Base-by-base conservation (phyloP, 2,888 invertebrate genomes). In the Caenorhabditis auriculariae region DNA sequence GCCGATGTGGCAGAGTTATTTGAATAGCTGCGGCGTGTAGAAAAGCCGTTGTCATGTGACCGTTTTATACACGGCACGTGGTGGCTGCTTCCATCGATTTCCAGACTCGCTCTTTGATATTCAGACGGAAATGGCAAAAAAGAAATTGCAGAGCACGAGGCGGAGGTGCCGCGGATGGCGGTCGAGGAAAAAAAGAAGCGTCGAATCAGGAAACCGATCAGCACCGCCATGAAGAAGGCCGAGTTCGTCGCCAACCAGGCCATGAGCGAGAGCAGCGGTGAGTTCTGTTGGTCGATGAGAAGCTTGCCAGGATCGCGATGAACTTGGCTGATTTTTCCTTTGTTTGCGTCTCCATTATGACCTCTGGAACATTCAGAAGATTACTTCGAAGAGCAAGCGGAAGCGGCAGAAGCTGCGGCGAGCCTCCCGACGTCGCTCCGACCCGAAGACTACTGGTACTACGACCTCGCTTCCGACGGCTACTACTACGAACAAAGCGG, bases 401-500 rank as follows among this genome's bases (percentile, higher is more conserved):
- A 39, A 17, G 7, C 29, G 21, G 38, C 21, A 37, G 38, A 38
- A 50, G 28, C 28, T 27, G 23, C 46, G 24, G 19, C 17, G 42
- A 38, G 12, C 9, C n/a, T 43, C 24, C 29, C 28, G 19, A 6
- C 26, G 5, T 5, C 57, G n/a, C 9, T 32, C 35, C 35, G 9
- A 32, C 35, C 35, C 6, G 63, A 63, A 15, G 63, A 63, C 26
- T 63, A 58, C 44, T 66, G 67, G 67, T 66, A 61, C 52, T 80
- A 80, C 55, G 80, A 80, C 53, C 69, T 69, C 4, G 68, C 69
- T n/a, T 68, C 75, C 37, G 77, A 79, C 51, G 80, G 80, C 15
- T 80, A 77, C 63, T 80, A 78, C 52, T 80, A 80, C 58, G 80
- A 80, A 54, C 75, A 76, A 61, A 77, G 75, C 50, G 80, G 80